Evolutionary conservation across 1,140 invertebrate genomes (phyloP).

Genomic region (Nomia melanderi): DNA sequence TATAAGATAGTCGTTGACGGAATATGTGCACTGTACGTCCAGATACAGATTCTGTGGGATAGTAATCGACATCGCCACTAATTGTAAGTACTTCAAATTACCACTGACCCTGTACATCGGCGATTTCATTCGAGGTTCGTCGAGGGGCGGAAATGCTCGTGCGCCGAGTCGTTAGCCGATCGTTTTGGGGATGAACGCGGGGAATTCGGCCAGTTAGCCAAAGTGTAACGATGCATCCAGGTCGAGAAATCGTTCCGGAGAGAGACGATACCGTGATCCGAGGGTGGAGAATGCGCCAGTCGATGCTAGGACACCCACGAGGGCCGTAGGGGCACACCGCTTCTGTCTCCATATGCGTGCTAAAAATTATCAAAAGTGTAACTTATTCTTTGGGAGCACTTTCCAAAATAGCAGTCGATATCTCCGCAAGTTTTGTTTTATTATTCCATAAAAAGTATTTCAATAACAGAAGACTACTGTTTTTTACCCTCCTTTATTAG

Average conservation of each 20-base stretch:
- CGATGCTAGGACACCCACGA: conserved; percentile 69
- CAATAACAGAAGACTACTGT: background rate
- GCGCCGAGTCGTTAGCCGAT: conserved; percentile 70
- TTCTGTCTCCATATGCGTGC: conserved; percentile 34
- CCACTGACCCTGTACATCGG: conserved; percentile 51
- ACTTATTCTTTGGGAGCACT: conserved; percentile 40
- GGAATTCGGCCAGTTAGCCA: conserved; percentile 72
- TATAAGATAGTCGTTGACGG: background rate
- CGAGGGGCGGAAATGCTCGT: conserved; percentile 62
- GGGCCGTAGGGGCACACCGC: conserved; percentile 61
- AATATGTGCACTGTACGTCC: conserved; percentile 22
- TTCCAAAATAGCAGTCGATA: background rate
- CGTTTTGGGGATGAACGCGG: conserved; percentile 68
- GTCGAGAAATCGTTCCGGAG: conserved; percentile 63
- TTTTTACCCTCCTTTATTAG: no score
- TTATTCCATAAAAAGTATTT: background rate
- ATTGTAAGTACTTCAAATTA: conserved; percentile 56
- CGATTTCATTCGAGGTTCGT: conserved; percentile 60
- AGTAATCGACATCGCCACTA: conserved; percentile 55
- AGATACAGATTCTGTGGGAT: conserved; percentile 41
- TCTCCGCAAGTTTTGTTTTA: background rate
- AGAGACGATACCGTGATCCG: conserved; percentile 62
- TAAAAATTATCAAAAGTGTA: conserved; percentile 57
- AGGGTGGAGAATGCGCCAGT: conserved; percentile 52
- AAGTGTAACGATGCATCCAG: conserved; percentile 73